Base-by-base conservation (phyloP, 2,113 vertebrate species). In the Terrapene triunguis region DNA sequence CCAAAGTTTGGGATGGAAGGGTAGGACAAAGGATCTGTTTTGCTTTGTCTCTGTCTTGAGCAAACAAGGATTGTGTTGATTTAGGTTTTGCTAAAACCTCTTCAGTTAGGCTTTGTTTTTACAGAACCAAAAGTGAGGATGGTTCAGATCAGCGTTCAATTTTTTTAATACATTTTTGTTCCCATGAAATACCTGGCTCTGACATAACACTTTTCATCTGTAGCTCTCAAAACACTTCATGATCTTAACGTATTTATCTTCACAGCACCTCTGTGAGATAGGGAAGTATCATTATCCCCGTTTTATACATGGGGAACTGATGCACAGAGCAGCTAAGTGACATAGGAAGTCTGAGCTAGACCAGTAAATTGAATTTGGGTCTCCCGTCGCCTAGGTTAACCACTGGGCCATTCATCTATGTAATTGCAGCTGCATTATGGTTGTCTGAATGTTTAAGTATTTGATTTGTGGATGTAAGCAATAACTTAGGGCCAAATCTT, bases 361-460 rank as follows among this genome's bases (percentile, higher is more conserved):
- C 16, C 62, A 65, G 16, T 32, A 13, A 65, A 65, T 65, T 65
- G 32, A 35, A 65, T 14, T 16, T 17, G 32, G 29, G 14, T 69
- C 32, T 69, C 62, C 7, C 3, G 8, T 8, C 32, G 8, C 62
- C 35, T n/a, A 69, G 35, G 32, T 16, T 69, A 69, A n/a, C 62
- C 32, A 69, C 14, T 17, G 16, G 13, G 32, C 35, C 32, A 9
- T 16, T 69, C 29, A 16, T 19, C 35, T 4, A n/a, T 35, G 4
- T 35, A 35, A 35, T 6, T 84, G 29, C 24, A 79, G 59, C 8
- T 5, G 1, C 6, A 3, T 47, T 14, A 57, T 5, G 2, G 5
- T 44, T 80, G 84, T 16, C 14, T 92, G 51, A 10, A 84, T 89
- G 92, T 85, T 44, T 85, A 54, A 94, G n/a, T 62, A 42, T 1